These are phyloP conservation scores for Eudyptes chrysolophus DNA, from an alignment of 2,113 vertebrate species.

Conservation along the genomic window DNA sequence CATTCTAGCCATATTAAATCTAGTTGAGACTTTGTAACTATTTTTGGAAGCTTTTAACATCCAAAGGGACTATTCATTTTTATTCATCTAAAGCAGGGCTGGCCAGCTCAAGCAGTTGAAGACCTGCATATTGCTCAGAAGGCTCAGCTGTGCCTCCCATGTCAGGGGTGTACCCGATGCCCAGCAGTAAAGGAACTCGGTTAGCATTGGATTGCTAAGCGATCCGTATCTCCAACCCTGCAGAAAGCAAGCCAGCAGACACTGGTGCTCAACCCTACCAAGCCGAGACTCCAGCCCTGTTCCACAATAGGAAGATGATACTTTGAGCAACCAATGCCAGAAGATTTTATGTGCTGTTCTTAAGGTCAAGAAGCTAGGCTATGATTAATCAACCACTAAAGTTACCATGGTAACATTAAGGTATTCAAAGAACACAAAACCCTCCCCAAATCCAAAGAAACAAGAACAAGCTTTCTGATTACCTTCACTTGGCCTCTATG, in stretches of 20 bases:
- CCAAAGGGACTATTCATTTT: constrained; percentile 21
- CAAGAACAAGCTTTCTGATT: background rate
- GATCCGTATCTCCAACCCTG: background rate
- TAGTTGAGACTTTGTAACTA: constrained; percentile 49
- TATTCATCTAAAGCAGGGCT: background rate
- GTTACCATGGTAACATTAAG: background rate
- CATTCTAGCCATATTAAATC: constrained; percentile 56
- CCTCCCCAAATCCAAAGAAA: background rate
- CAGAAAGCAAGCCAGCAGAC: background rate
- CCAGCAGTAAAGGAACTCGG: background rate
- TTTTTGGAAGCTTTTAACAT: constrained; percentile 62
- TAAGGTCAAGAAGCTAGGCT: background rate
- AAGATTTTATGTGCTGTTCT: background rate
- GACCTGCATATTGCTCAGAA: background rate
- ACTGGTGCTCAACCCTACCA: background rate
- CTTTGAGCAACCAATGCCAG: background rate
- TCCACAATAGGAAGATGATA: background rate
- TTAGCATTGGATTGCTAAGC: rapidly evolving
- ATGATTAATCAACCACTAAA: background rate
- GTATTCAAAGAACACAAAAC: background rate
- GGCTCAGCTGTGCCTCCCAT: background rate
- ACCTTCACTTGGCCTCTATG: constrained; percentile 20
- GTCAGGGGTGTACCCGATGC: background rate
- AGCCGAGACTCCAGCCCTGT: background rate
- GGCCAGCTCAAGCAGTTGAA: background rate